Percentiles rank a stretch among this genome's conserved stretches.
Evolutionary conservation across 2,797 vertebrate species (phyloP).

Genomic region (Chelidonichthys spinosus): DNA sequence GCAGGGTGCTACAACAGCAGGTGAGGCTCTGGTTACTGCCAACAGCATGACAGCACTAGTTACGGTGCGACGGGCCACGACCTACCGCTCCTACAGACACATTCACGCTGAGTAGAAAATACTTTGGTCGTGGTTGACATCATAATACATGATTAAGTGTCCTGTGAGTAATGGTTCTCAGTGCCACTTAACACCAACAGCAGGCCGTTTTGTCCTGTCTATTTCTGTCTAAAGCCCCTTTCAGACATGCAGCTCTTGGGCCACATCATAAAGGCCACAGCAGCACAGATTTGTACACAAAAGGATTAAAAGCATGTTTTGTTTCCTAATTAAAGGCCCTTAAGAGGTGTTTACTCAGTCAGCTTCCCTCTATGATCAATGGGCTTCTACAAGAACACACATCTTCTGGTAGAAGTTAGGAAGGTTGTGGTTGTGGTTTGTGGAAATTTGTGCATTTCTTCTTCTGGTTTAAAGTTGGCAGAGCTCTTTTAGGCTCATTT

Average conservation of each 20-base stretch:
- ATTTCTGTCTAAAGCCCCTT: slow-evolving; percentile 39
- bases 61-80: slow-evolving; percentile 20
- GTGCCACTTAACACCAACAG: slow-evolving; percentile 21
- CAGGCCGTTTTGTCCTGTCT: slow-evolving; percentile 1
- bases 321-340: background rate
- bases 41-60: slow-evolving; percentile 43
- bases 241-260: slow-evolving; percentile 36
- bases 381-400: background rate
- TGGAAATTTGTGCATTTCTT: background rate
- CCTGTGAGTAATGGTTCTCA: slow-evolving; percentile 33
- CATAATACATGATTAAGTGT: slow-evolving; percentile 37
- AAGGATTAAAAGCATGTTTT: background rate
- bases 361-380: background rate
- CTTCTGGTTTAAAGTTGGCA: too few species aligned
- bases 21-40: slow-evolving; percentile 34
- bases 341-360: background rate
- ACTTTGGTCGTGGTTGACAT: slow-evolving; percentile 63
- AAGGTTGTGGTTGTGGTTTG: background rate
- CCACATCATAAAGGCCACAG: slow-evolving; percentile 14
- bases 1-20: slow-evolving; percentile 68
- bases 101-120: slow-evolving; percentile 31
- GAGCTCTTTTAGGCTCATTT: background rate
- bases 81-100: slow-evolving; percentile 35
- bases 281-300: slow-evolving; percentile 9
- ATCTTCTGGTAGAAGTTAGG: background rate